phyloP scores from a whole-genome alignment of 1,140 invertebrate species.

The Drosophila repleta region DNA sequence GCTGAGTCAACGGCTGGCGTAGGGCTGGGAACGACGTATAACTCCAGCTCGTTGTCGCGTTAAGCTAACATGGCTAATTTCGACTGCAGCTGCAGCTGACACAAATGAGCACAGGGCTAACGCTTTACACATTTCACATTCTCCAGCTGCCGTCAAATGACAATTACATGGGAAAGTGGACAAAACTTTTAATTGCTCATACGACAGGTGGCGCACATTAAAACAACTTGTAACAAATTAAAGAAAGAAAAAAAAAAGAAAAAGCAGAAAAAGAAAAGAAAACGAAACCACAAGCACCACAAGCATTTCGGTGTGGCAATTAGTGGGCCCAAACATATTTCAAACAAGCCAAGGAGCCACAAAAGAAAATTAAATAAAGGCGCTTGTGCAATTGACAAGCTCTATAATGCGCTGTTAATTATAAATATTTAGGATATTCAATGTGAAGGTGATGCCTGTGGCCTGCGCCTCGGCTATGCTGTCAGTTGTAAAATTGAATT shows the following conservation, averaged over 20 bases:
- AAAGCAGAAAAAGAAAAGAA: too few species aligned
- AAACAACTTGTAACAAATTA: slow-evolving; percentile 28
- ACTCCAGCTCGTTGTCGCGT: slow-evolving; percentile 34
- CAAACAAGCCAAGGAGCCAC: slow-evolving; percentile 9
- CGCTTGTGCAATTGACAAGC: slow-evolving; percentile 65
- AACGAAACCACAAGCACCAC: slow-evolving; percentile 19
- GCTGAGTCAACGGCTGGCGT: neutral
- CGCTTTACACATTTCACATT: slow-evolving; percentile 28
- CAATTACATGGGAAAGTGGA: slow-evolving; percentile 45
- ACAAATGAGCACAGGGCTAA: slow-evolving; percentile 54
- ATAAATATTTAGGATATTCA: slow-evolving; percentile 39
- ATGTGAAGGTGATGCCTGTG: slow-evolving; percentile 4
- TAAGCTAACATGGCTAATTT: slow-evolving; percentile 62
- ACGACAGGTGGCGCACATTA: slow-evolving; percentile 66
- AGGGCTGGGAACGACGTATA: neutral
- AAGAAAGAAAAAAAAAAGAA: neutral
- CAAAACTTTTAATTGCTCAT: slow-evolving; percentile 75
- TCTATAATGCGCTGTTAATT: slow-evolving; percentile 50
- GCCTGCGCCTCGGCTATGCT: slow-evolving; percentile 58
- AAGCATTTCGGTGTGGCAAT: slow-evolving; percentile 42
- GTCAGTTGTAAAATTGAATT: slow-evolving; percentile 78
- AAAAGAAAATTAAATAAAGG: slow-evolving; percentile 7
- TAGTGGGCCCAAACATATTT: slow-evolving; percentile 26
- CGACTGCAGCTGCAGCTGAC: slow-evolving; percentile 33
- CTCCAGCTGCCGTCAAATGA: slow-evolving; percentile 60